Conservation (phyloP, 2,113 vertebrate species). For the Crotalus viridis region DNA sequence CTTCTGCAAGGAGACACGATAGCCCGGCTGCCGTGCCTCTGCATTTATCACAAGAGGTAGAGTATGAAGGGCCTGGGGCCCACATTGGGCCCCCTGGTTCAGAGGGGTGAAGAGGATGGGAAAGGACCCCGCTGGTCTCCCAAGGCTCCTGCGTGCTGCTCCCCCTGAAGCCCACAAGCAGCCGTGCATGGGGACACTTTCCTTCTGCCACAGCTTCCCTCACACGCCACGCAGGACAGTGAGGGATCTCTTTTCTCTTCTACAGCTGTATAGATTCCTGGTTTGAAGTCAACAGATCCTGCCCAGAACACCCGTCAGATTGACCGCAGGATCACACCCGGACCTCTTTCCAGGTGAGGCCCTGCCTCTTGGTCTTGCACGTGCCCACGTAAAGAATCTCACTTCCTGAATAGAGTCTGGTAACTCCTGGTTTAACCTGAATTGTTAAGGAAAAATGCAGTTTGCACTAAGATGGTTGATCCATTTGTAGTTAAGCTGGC, state of each 20-base stretch:
- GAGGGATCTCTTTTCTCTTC: neutral
- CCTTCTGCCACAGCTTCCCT: neutral
- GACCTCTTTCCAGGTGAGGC: conserved; percentile 76
- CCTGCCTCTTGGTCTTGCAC: neutral
- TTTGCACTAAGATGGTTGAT: neutral
- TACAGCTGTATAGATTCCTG: conserved; percentile 98
- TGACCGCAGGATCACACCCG: conserved; percentile 78
- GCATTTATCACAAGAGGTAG: conserved; percentile 99
- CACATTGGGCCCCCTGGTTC: neutral
- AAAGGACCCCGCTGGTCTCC: neutral
- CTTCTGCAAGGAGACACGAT: conserved; percentile 98
- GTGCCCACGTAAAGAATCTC: neutral
- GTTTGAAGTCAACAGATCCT: conserved; percentile 99
- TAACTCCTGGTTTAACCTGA: neutral
- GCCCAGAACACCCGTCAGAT: conserved; percentile 97
- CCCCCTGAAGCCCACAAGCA: neutral
- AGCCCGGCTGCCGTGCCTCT: conserved; percentile 99
- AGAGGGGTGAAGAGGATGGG: neutral
- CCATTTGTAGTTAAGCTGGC: neutral
- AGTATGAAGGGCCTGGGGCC: accelerated
- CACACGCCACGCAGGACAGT: neutral
- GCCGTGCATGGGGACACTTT: neutral
- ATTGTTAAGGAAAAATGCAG: neutral
- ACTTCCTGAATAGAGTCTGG: neutral
- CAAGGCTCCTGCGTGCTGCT: neutral